Percentiles rank a stretch among this genome's conserved stretches.
phyloP scores from a whole-genome alignment of 1,140 invertebrate genomes.

The Scaptomyza hsui region DNA sequence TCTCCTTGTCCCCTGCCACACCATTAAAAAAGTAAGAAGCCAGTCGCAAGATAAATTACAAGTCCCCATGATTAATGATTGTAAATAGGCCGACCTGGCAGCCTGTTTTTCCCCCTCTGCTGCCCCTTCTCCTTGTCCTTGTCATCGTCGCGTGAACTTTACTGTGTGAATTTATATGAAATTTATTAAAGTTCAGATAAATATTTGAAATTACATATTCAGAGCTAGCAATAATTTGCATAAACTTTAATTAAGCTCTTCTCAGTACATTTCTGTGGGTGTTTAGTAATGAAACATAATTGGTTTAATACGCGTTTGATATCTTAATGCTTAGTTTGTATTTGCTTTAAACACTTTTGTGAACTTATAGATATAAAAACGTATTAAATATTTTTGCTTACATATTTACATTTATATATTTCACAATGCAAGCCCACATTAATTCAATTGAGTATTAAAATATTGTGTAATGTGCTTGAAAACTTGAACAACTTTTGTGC shows the following conservation, averaged over 20 bases:
- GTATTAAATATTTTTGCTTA: too few species aligned
- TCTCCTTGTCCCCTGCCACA: too few species aligned
- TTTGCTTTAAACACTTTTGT: too few species aligned
- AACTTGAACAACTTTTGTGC: background rate
- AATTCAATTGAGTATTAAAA: too few species aligned
- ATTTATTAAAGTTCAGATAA: constrained; percentile 17
- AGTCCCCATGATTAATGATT: constrained; percentile 75
- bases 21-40: constrained; percentile 28
- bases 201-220: constrained; percentile 26
- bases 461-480: background rate
- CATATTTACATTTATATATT: too few species aligned
- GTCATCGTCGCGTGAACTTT: constrained; percentile 45
- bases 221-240: constrained; percentile 15
- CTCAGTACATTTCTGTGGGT: background rate
- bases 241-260: constrained; percentile 2
- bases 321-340: background rate
- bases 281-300: background rate
- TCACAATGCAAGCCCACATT: too few species aligned
- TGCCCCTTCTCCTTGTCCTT: constrained; percentile 15
- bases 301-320: background rate
- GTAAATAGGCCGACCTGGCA: constrained; percentile 52
- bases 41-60: constrained; percentile 76
- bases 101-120: constrained; percentile 5
- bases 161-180: constrained; percentile 24
- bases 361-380: too few species aligned